phyloP scores from a whole-genome alignment of 2,113 vertebrate species.

The Haliaeetus leucogaster region DNA sequence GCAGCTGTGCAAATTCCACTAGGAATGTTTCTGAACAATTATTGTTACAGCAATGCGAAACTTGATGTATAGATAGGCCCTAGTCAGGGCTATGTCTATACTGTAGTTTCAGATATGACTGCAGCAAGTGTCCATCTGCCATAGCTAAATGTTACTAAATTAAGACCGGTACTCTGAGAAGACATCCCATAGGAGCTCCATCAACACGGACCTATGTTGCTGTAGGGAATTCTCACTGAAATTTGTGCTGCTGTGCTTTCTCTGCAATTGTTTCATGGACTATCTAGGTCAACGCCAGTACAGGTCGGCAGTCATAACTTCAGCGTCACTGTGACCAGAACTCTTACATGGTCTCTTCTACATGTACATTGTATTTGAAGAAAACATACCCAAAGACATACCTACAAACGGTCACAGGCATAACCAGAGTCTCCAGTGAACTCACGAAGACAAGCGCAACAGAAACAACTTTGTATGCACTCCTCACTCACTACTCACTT shows the following conservation, averaged over 20 bases:
- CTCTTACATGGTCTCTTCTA: background rate
- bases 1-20: background rate
- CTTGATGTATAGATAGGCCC: background rate
- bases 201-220: fast-evolving
- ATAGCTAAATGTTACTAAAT: background rate
- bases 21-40: background rate
- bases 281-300: fast-evolving
- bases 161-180: background rate
- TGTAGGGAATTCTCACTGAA: background rate
- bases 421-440: background rate
- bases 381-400: background rate
- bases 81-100: background rate
- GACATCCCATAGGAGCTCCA: background rate
- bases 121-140: background rate
- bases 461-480: background rate
- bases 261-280: background rate
- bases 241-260: background rate
- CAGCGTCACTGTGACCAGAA: background rate
- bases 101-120: background rate
- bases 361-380: fast-evolving
- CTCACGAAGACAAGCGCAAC: background rate
- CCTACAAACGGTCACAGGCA: background rate
- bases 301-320: background rate
- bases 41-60: fast-evolving
- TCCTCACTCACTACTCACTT: background rate